Evolutionary conservation across 2,113 vertebrate genomes (phyloP), one percentile per base, ranked within the genome.

Genomic region (Passer domesticus): DNA sequence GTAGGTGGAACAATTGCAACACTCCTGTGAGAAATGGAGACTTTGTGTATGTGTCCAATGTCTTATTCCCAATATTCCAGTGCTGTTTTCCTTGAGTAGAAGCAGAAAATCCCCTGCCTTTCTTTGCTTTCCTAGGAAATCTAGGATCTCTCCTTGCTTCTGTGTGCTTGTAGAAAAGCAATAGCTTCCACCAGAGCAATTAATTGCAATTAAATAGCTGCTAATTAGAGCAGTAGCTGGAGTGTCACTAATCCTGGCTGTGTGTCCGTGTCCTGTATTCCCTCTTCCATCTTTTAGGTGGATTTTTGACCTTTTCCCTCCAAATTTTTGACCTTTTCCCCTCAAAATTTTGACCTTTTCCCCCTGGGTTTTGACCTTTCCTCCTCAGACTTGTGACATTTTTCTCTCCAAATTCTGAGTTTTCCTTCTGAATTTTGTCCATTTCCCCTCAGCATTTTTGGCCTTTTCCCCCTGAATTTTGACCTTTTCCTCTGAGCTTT

Each of bases 1-100:
- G 94, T 98, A 99, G 99, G 99, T 99, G 99, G 99, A 99, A 98
- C 98, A 98, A 86, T 98, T 98, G 98, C 98, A 98, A 98, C 98
- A 99, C 99, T 74, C 99, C 99, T 81, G 87, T 98, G 97, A 97
- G 98, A 98, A 99, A 98, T 96, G 98, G 97, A 98, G 99, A 99
- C 94, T 99, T 99, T 98, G 98, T 99, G 99, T 99, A 99, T 97
- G 99, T 99, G 98, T 95, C 77, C 30, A 33, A 19, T 9, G 1
- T 58, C 35, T 64, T 62, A 63, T 46, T 85, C 52, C 58, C 23
- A 2, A 23, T 90, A 15, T 8, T 59, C 35, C 25, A 92, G 44
- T 4, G 20, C 59, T 5, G 16, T 37, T 81, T 82, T 6, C 60
- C 90, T 52, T 7, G 3, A 67, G 90, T 84, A 94, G 92, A 56